Evolutionary conservation across 2,113 vertebrate species (phyloP).

Genomic region (Platichthys flesus): DNA sequence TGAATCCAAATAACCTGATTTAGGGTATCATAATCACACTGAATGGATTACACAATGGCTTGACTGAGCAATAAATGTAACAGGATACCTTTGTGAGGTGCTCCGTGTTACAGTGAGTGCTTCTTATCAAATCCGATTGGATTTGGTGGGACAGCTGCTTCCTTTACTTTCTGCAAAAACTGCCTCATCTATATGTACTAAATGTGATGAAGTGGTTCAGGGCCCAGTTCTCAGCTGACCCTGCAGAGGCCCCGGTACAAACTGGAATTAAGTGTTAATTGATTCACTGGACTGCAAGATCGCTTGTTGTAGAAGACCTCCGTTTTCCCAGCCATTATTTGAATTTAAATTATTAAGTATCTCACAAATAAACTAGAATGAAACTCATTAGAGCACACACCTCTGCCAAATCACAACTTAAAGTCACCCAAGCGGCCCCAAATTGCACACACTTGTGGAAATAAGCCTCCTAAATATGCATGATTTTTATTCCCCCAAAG

Average conservation of each 20-base stretch:
- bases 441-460: neutral
- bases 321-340: neutral
- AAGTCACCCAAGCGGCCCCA: neutral
- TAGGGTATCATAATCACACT: constrained; percentile 68
- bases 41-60: constrained; percentile 77
- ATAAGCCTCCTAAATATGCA: too few relatives aligned
- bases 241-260: constrained; percentile 24
- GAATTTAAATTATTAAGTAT: neutral
- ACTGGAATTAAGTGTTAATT: neutral
- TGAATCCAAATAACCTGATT: constrained; percentile 80
- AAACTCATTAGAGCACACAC: neutral
- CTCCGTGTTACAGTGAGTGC: constrained; percentile 67
- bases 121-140: constrained; percentile 74
- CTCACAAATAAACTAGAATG: neutral
- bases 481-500: too few relatives aligned
- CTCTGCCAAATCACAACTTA: neutral
- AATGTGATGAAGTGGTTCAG: constrained; percentile 38
- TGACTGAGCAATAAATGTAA: constrained; percentile 73
- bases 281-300: neutral
- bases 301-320: neutral
- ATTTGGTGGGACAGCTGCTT: constrained; percentile 82
- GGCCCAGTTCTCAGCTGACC: constrained; percentile 19
- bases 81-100: constrained; percentile 72
- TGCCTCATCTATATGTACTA: constrained; percentile 26
- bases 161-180: constrained; percentile 38